Conservation (phyloP, 2,888 invertebrate species). For the Mythimna albipuncta region DNA sequence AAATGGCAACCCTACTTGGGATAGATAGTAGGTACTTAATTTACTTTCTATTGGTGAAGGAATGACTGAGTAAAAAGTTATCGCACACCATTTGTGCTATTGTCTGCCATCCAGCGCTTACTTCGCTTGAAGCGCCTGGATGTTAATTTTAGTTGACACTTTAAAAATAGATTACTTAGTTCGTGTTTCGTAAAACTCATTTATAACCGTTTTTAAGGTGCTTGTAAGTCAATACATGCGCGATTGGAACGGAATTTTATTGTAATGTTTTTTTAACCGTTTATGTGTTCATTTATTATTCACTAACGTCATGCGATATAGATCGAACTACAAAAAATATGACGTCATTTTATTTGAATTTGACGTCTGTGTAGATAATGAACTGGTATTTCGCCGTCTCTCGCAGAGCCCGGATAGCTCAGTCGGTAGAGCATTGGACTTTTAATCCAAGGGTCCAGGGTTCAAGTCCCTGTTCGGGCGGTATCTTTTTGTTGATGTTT, state of each 20-base stretch:
- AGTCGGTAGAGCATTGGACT: conserved; percentile 91
- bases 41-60: neutral
- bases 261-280: no score
- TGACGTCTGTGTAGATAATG: neutral
- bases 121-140: neutral
- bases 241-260: neutral
- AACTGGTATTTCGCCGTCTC: neutral
- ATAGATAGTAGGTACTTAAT: neutral
- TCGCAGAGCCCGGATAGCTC: conserved; percentile 89
- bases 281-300: neutral
- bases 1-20: no score
- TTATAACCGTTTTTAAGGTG: neutral
- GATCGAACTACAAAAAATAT: conserved; percentile 24
- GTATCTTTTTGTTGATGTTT: conserved; percentile 49
- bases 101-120: neutral
- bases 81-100: neutral
- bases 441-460: conserved; percentile 91
- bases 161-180: neutral
- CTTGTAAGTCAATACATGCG: neutral
- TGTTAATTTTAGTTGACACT: neutral
- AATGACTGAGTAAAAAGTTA: neutral
- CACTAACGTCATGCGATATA: neutral
- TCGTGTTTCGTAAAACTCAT: neutral
- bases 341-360: conserved; percentile 22
- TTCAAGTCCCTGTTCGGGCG: conserved; percentile 91